These are phyloP conservation scores for Gadus macrocephalus DNA, from an alignment of 2,113 vertebrate species.

Conservation along the genomic window DNA sequence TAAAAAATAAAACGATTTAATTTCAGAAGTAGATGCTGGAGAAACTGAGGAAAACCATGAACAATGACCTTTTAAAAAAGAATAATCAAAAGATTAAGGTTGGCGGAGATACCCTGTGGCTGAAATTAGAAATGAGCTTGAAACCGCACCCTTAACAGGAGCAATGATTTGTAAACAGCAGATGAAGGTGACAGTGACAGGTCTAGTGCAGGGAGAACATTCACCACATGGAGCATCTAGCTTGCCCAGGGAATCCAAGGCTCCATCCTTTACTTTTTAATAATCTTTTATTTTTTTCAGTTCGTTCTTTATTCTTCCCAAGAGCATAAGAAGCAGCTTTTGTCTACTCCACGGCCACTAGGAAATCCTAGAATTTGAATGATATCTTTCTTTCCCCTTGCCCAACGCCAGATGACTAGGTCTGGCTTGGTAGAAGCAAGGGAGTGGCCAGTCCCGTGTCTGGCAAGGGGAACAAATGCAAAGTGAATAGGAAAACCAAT, in stretches of 20 bases:
- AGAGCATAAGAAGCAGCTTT: slow-evolving; percentile 8
- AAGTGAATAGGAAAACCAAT: slow-evolving; percentile 48
- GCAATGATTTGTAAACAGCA: not conserved
- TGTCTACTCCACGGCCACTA: slow-evolving; percentile 23
- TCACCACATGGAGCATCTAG: not conserved
- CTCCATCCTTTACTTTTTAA: not conserved
- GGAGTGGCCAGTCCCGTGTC: slow-evolving; percentile 27
- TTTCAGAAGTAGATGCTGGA: not conserved
- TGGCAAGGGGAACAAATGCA: slow-evolving; percentile 43
- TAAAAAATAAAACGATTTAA: too few species aligned
- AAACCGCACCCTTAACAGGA: not conserved
- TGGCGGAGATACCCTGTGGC: not conserved
- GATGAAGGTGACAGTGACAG: not conserved
- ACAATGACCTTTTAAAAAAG: not conserved
- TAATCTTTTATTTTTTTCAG: not conserved
- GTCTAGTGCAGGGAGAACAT: not conserved
- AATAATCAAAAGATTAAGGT: not conserved
- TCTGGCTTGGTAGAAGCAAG: slow-evolving; percentile 31
- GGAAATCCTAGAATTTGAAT: slow-evolving; percentile 29
- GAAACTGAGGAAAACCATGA: not conserved
- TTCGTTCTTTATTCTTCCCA: not conserved
- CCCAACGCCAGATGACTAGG: slow-evolving; percentile 30
- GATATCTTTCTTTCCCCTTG: slow-evolving; percentile 35
- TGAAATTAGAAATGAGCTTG: not conserved
- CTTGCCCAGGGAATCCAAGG: slow-evolving; percentile 4